phyloP scores from a whole-genome alignment of 2,113 vertebrate species.

The Labeo rohita region DNA sequence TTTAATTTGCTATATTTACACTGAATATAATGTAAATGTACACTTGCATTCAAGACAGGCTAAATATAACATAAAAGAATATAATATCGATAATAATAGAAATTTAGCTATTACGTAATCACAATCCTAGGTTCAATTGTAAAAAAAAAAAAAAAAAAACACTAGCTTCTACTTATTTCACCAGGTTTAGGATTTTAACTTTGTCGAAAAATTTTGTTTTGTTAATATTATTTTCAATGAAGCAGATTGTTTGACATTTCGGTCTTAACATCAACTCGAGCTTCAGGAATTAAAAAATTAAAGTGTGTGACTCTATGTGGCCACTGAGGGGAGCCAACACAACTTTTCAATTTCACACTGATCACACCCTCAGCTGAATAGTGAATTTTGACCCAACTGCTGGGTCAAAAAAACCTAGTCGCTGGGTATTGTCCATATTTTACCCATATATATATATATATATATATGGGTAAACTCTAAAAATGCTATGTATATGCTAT shows the following conservation, averaged over 20 bases:
- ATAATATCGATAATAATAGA: neutral
- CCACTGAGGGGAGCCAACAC: constrained; percentile 22
- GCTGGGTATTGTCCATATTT: too few species aligned
- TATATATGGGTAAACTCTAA: too few species aligned
- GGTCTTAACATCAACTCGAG: neutral
- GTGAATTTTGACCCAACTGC: too few species aligned
- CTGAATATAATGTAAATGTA: neutral
- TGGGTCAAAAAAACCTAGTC: too few species aligned
- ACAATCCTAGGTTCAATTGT: too few species aligned
- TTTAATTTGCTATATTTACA: neutral
- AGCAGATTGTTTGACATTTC: neutral
- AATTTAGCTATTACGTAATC: neutral
- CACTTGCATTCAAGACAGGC: neutral
- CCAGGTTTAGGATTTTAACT: neutral
- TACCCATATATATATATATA: too few species aligned
- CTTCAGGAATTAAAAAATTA: neutral
- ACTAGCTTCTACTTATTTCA: neutral
- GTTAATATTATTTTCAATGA: neutral
- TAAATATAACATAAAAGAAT: neutral
- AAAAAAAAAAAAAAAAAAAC: too few species aligned
- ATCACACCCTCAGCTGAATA: neutral
- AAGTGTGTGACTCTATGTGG: neutral
- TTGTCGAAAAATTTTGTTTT: neutral
- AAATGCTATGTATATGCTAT: too few species aligned
- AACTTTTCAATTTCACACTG: neutral